These are phyloP conservation scores for Standfussiana lucernea DNA, from an alignment of 2,888 invertebrate species.

Conservation along the genomic window DNA sequence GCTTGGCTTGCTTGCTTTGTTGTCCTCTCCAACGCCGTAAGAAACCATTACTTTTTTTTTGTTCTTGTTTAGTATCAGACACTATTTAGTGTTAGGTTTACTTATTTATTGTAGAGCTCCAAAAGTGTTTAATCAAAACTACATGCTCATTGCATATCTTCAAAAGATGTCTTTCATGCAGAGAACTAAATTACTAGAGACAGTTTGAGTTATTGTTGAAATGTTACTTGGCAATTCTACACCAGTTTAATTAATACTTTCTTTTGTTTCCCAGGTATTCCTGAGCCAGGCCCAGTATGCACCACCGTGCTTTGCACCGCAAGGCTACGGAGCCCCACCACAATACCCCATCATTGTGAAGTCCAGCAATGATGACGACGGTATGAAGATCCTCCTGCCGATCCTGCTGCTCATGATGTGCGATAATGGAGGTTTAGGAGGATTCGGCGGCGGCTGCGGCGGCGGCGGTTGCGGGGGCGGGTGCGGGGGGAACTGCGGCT, in stretches of 20 bases:
- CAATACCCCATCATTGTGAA: constrained; percentile 75
- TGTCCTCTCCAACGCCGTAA: constrained; percentile 76
- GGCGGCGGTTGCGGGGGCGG: constrained; percentile 62
- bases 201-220: not conserved
- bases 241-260: not conserved
- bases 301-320: constrained; percentile 60
- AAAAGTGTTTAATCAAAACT: not conserved
- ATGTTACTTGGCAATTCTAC: not conserved
- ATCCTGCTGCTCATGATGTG: constrained; percentile 76
- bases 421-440: constrained; percentile 70
- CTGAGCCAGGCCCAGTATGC: constrained; percentile 73
- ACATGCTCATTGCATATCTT: not conserved
- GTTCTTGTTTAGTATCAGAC: too few species aligned
- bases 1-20: constrained; percentile 74
- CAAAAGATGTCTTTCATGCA: not conserved
- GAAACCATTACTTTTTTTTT: constrained; percentile 49
- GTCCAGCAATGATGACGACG: constrained; percentile 72
- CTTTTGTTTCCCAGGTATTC: constrained; percentile 66
- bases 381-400: constrained; percentile 73
- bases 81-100: too few species aligned
- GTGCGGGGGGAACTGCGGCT: constrained; percentile 60
- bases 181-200: not conserved
- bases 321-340: constrained; percentile 68
- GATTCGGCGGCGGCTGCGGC: constrained; percentile 64
- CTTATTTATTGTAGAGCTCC: too few species aligned